A percentile compares a stretch with the other conserved stretches of the same genome.
Evolutionary conservation across 1,140 invertebrate genomes (phyloP).

Genomic region (Ooceraea biroi): DNA sequence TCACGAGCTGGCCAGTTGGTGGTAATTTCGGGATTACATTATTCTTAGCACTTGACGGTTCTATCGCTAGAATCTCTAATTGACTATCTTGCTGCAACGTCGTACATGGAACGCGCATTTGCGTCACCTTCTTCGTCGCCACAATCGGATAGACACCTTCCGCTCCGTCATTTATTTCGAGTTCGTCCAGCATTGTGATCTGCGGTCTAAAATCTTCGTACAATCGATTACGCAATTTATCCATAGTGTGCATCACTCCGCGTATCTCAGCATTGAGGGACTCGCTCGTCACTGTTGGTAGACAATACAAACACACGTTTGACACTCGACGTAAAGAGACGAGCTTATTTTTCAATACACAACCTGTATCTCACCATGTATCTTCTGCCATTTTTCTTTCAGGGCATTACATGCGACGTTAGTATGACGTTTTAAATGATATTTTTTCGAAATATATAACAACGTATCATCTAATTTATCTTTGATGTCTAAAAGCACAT

Average conservation of each 20-base stretch:
- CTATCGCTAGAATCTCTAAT: slow-evolving; percentile 84
- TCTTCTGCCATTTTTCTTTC: slow-evolving; percentile 72
- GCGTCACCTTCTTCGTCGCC: slow-evolving; percentile 83
- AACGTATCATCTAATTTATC: slow-evolving; percentile 78
- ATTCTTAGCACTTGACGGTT: slow-evolving; percentile 71
- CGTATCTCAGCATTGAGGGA: slow-evolving; percentile 76
- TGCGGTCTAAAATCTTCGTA: slow-evolving; percentile 82
- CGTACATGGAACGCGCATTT: slow-evolving; percentile 70
- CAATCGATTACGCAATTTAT: slow-evolving; percentile 78
- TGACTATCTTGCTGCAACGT: slow-evolving; percentile 80
- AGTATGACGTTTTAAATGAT: slow-evolving; percentile 82
- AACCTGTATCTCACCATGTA: slow-evolving; percentile 76
- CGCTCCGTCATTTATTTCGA: slow-evolving; percentile 78
- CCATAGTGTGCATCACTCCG: slow-evolving; percentile 78
- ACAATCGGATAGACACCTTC: slow-evolving; percentile 72
- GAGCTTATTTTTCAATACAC: no score
- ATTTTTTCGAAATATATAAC: slow-evolving; percentile 76
- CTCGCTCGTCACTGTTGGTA: slow-evolving; percentile 73
- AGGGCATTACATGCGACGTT: slow-evolving; percentile 75
- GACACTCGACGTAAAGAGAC: slow-evolving; percentile 13
- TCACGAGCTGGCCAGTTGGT: slow-evolving; percentile 80
- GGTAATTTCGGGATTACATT: slow-evolving; percentile 77
- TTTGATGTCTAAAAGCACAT: slow-evolving; percentile 76
- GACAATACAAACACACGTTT: not conserved
- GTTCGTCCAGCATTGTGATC: slow-evolving; percentile 79